Conservation (phyloP, 2,888 invertebrate species). For the Rhopalosiphum nymphaeae region DNA sequence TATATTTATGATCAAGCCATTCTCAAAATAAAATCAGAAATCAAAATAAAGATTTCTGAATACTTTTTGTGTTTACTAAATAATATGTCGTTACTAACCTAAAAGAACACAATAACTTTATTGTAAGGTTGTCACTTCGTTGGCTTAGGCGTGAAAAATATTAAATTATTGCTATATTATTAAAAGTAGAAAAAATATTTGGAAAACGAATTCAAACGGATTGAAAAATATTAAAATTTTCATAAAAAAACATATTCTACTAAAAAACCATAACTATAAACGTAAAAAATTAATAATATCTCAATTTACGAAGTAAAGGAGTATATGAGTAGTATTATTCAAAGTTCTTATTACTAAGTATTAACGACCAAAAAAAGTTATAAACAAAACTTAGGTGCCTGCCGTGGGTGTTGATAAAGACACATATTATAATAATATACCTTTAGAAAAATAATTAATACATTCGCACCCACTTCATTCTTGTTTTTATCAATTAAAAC, state of each 20-base stretch:
- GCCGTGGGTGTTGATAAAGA: neutral
- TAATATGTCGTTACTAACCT: neutral
- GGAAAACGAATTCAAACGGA: neutral
- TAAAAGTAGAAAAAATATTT: neutral
- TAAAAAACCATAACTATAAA: neutral
- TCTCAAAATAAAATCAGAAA: neutral
- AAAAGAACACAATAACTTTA: neutral
- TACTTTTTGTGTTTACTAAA: neutral
- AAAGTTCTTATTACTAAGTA: neutral
- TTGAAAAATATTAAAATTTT: neutral
- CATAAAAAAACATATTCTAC: neutral
- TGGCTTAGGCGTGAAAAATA: neutral
- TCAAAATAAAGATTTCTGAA: neutral
- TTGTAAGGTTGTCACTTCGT: neutral
- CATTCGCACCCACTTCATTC: neutral
- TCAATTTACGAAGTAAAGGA: neutral
- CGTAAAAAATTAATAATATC: neutral
- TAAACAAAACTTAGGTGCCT: neutral
- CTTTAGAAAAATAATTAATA: neutral
- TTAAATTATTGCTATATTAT: neutral
- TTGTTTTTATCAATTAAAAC: neutral
- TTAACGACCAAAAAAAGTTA: neutral
- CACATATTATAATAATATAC: neutral
- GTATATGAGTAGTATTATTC: neutral
- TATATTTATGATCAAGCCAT: neutral